Percentiles rank a stretch among this genome's conserved stretches.
phyloP scores from a whole-genome alignment of 2,797 vertebrate genomes.

The Chloroceryle amazona region DNA sequence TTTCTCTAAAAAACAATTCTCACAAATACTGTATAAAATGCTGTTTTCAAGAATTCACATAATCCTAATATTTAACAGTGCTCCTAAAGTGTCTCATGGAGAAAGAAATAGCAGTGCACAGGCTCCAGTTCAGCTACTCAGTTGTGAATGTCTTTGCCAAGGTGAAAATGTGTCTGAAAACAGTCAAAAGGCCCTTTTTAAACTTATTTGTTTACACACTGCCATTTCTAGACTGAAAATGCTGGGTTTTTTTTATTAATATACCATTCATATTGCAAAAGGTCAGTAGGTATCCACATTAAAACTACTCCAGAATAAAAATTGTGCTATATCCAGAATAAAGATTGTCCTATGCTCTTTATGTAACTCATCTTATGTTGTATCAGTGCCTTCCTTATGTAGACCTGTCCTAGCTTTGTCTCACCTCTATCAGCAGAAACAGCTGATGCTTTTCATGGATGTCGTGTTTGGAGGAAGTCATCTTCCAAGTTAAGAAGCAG shows the following conservation, averaged over 20 bases:
- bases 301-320: background rate
- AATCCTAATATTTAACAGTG: background rate
- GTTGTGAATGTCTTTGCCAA: background rate
- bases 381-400: accelerated
- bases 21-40: background rate
- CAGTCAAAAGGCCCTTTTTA: background rate
- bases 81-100: background rate
- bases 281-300: background rate
- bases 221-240: background rate
- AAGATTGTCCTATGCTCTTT: background rate
- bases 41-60: background rate
- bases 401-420: background rate
- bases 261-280: background rate
- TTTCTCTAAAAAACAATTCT: background rate
- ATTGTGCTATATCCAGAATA: background rate
- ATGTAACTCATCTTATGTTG: background rate
- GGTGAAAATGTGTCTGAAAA: background rate
- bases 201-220: background rate
- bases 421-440: background rate
- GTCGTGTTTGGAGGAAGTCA: background rate
- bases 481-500: background rate
- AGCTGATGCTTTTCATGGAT: background rate
- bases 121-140: background rate
- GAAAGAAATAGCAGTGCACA: background rate
- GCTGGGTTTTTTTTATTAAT: background rate